Conservation (phyloP, 1,140 invertebrate genomes). For the Ceratina australensis region DNA sequence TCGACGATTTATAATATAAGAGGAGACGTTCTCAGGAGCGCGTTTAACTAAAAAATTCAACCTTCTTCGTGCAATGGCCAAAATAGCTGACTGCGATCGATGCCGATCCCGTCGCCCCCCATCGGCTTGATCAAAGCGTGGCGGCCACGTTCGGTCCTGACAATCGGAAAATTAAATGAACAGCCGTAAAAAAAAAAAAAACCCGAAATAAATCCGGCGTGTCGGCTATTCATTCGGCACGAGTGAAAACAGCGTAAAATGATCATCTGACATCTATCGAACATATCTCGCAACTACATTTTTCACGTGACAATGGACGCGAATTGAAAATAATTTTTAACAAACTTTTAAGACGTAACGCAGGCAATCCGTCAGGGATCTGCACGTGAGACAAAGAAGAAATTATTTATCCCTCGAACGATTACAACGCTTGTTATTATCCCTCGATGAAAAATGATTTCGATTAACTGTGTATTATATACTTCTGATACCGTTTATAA, state of each 20-base stretch:
- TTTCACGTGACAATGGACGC: conserved; percentile 20
- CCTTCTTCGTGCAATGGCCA: conserved; percentile 9
- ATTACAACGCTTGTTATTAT: too few relatives aligned
- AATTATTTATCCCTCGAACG: too few relatives aligned
- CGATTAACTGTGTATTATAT: too few relatives aligned
- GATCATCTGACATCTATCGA: conserved; percentile 27
- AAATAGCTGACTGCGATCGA: too few relatives aligned
- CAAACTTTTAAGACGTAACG: not conserved
- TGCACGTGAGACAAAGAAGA: too few relatives aligned
- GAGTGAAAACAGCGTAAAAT: conserved; percentile 8
- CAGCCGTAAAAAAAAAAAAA: too few relatives aligned
- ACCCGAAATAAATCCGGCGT: not conserved
- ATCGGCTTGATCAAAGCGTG: not conserved
- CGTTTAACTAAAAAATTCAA: conserved; percentile 50
- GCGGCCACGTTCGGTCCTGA: too few relatives aligned
- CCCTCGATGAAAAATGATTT: not conserved
- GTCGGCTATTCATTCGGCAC: not conserved
- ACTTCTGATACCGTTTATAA: too few relatives aligned
- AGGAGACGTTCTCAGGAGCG: conserved; percentile 38
- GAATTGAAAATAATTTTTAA: conserved; percentile 4
- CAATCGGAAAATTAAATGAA: not conserved
- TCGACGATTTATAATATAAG: too few relatives aligned
- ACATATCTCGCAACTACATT: conserved; percentile 25
- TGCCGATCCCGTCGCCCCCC: too few relatives aligned
- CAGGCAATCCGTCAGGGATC: too few relatives aligned